Evolutionary conservation across 2,113 vertebrate genomes (phyloP), one percentile per base, ranked within the genome.

Genomic region (Tonatia bakeri): DNA sequence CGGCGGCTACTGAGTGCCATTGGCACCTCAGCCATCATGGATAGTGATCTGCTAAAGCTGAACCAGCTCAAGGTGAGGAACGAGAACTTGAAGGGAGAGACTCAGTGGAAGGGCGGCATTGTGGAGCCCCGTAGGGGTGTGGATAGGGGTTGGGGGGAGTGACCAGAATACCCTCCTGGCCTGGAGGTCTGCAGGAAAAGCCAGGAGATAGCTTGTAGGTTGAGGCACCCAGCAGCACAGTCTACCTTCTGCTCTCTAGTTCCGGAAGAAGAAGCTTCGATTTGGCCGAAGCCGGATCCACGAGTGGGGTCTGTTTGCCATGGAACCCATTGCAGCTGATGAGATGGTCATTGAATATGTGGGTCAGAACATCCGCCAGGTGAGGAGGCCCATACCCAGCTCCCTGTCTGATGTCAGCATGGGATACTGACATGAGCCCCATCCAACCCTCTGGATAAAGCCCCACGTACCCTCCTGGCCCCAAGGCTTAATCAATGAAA

Each of bases 271-370:
- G 98, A 99, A 98, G 91, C 98, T 99, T 0, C 98, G 99, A 3
- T 99, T 99, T 11, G 99, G 99, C 12, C 99, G 99, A 95, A 99
- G 99, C 76, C 98, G 99, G 24, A 99, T 99, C 97, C 99, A 99
- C 0, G 99, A 99, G 96, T 99, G 99, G 99, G 99, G 99, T 1
- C 98, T 99, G 76, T 99, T 99, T 36, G 99, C 99, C 96, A 99
- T 99, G 99, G 99, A 99, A 96, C 99, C 99, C 77, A 99, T 99
- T 0, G 99, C 99, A 0, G 99, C 99, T 0, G 99, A 99, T 0
- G 99, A 99, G 98, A 99, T 99, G 99, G 99, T 99, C 98, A 99
- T 99, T 3, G 99, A 99, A 95, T 99, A 99, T 0, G 99, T 99
- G 98, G 99, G 99, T 73, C 99, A 99, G 97, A 99, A 99, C 98